Evolutionary conservation across 92 coral and sea anemone genomes (phyloP), one percentile per base, ranked within the genome.

Genomic region (Siderastrea radians): DNA sequence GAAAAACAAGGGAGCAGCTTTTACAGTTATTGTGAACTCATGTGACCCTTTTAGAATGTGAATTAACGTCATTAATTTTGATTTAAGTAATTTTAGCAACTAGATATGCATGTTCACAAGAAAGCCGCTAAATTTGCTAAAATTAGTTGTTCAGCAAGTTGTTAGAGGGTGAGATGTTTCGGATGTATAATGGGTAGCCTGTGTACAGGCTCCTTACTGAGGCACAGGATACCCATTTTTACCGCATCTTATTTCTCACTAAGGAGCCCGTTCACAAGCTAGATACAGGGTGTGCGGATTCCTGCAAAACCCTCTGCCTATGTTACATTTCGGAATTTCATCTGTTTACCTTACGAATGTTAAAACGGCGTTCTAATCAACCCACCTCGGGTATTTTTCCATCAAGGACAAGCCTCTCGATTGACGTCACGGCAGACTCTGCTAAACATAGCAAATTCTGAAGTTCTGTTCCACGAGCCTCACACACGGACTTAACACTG

Each of bases 401-500:
- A 50, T 94, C 96, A 2, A 95, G 99, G 59, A 96, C 93, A 12
- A 98, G 92, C 72, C 86, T 86, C 82, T 98, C 97, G 17, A 95
- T 86, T 13, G 93, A 87, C 4, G 79, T 81, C n/a, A 88, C 87
- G 2, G 81, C 52, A 14, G 94, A 74, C 5, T 82, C 85, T 17
- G 98, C 93, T 79, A 88, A 90, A 45, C 79, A 81, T 6, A 72
- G 78, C 69, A 95, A 86, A 49, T 93, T 95, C 53, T 81, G 91
- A 52, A 89, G 92, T 12, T 92, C 77, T 5, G 67, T 84, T 15
- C 90, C 89, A 84, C 76, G 82, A 51, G 84, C 43, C 60, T 86
- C 85, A 74, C 98, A 91, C 10, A 87, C 93, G 48, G 57, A 84
- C 66, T 94, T 87, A 12, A 95, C 92, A 74, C 98, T 95, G 80